phyloP scores from a whole-genome alignment of 2,888 invertebrate species.

The Drosophila putrida region DNA sequence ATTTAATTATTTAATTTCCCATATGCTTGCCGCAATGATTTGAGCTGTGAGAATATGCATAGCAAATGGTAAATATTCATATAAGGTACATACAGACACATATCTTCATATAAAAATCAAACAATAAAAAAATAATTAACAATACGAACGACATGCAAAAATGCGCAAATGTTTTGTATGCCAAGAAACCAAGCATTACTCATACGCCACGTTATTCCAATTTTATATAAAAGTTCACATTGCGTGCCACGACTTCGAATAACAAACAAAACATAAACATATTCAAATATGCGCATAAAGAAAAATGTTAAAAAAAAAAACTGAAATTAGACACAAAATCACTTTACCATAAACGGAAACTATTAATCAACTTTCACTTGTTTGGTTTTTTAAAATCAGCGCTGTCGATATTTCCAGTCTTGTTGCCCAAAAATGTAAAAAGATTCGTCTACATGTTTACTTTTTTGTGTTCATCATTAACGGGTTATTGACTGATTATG shows the following conservation, averaged over 20 bases:
- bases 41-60: conserved; percentile 53
- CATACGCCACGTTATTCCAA: conserved; percentile 45
- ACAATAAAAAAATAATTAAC: conserved; percentile 46
- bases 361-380: conserved; percentile 77
- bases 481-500: conserved; percentile 58
- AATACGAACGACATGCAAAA: conserved; percentile 31
- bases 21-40: conserved; percentile 26
- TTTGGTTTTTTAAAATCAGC: conserved; percentile 25
- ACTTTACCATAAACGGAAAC: conserved; percentile 68
- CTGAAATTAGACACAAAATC: conserved; percentile 18
- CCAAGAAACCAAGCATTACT: conserved; percentile 28
- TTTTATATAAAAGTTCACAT: conserved; percentile 17
- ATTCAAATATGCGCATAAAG: conserved; percentile 26
- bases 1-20: conserved; percentile 69
- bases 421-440: conserved; percentile 10
- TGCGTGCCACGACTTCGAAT: conserved; percentile 49
- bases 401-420: conserved; percentile 13
- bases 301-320: not conserved
- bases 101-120: conserved; percentile 15
- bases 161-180: conserved; percentile 37
- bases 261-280: conserved; percentile 21
- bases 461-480: conserved; percentile 26
- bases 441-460: conserved; percentile 21
- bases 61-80: conserved; percentile 51
- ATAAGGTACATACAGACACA: not conserved